These are phyloP conservation scores for Diorhabda sublineata DNA, from an alignment of 1,140 invertebrate species.

Conservation along the genomic window DNA sequence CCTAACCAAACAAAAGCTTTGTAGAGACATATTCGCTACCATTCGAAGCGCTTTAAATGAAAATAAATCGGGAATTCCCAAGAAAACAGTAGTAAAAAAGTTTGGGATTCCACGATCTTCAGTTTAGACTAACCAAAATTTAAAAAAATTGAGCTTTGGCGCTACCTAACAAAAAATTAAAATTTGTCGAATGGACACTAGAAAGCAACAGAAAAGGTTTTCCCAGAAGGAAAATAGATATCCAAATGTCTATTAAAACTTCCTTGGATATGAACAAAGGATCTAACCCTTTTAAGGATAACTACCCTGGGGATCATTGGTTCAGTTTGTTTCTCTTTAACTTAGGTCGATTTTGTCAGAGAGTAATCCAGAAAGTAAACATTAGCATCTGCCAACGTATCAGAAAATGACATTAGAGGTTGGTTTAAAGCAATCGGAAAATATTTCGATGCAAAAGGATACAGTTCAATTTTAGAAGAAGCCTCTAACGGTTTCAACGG, in stretches of 20 bases:
- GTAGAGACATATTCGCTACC: too few relatives aligned
- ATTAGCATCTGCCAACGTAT: conserved; percentile 28
- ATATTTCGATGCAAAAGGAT: conserved; percentile 33
- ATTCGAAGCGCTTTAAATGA: too few relatives aligned
- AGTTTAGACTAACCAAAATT: not conserved
- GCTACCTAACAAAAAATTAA: conserved; percentile 6
- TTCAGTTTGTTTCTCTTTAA: conserved; percentile 37
- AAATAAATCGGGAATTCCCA: not conserved
- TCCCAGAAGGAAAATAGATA: conserved; percentile 23
- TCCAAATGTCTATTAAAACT: conserved; percentile 19
- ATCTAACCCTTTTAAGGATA: conserved; percentile 36
- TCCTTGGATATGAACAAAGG: conserved; percentile 15
- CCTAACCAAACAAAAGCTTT: too few relatives aligned
- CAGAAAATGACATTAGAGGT: conserved; percentile 32
- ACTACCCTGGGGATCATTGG: conserved; percentile 38
- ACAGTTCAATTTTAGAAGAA: conserved; percentile 30
- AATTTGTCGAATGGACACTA: conserved; percentile 21
- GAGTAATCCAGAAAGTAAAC: conserved; percentile 34
- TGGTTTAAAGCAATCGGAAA: conserved; percentile 25
- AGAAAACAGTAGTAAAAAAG: not conserved
- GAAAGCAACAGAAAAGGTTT: conserved; percentile 22
- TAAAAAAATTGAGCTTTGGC: not conserved
- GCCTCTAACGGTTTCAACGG: conserved; percentile 41
- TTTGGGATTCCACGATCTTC: conserved; percentile 3
- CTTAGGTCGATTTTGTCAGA: conserved; percentile 32